Base-by-base conservation (phyloP, 2,888 invertebrate genomes). In the Apotomis capreana region DNA sequence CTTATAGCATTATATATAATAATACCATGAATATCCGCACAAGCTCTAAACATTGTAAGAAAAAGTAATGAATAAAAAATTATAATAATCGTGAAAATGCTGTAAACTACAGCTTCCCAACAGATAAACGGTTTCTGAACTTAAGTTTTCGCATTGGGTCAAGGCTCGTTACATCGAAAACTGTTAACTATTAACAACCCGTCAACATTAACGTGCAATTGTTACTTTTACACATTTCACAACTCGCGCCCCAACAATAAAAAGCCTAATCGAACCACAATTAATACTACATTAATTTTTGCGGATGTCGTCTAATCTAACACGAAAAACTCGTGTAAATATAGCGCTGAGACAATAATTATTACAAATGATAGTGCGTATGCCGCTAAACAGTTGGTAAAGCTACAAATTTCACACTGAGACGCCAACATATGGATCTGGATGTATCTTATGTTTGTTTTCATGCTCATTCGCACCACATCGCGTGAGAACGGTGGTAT, bases 321-420 rank as follows among this genome's bases (percentile, higher is more conserved):
- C 86, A 84, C 87, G 87, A 87, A 89, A 78, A 85, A 83, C 83
- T 87, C 86, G 83, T 83, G 87, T 87, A 89, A 93, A 93, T 87
- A 92, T 92, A 88, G 87, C 92, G 88, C 82, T 81, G 88, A 92
- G 91, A 91, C 92, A 92, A 91, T 92, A 93, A 93, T 92, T 91
- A 92, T 91, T 91, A 92, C 91, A 91, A 91, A 92, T 92, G 92
- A 92, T 92, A 90, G 90, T 88, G 86, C 87, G 90, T 90, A 90
- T 86, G 83, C 77, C 84, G 92, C 92, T 93, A 93, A 93, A 92
- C 89, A 92, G 91, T 92, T 87, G 86, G 93, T 91, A 92, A 92
- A 92, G 92, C 89, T 92, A 92, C 88, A 93, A 88, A 91, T 92
- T 93, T 93, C 93, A 92, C 93, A 92, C 93, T 87, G 89, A 90